Percentiles rank a stretch among this genome's conserved stretches.
phyloP scores from a whole-genome alignment of 2,797 vertebrate species.

The Emydoidea blandingii region DNA sequence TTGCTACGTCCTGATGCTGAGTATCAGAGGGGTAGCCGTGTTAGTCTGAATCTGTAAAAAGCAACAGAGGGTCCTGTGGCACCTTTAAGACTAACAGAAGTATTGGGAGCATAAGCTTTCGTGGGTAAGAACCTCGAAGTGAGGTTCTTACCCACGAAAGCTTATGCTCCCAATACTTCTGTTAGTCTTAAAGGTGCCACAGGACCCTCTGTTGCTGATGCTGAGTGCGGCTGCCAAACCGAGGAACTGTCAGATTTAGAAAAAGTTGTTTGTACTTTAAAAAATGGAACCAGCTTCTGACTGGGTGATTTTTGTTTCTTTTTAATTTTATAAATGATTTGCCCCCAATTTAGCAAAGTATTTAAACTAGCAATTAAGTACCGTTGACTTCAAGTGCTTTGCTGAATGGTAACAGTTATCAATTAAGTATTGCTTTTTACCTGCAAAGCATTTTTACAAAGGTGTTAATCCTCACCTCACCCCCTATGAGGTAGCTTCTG shows the following conservation, averaged over 20 bases:
- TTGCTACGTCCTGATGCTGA: rapidly evolving
- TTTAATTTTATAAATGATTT: not conserved
- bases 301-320: not conserved
- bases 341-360: not conserved
- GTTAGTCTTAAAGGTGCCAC: too few relatives aligned
- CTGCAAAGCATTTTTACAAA: not conserved
- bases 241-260: not conserved
- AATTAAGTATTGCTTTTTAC: not conserved
- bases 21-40: too few relatives aligned
- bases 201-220: too few relatives aligned
- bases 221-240: not conserved
- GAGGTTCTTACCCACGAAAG: too few relatives aligned
- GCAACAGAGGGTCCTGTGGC: too few relatives aligned
- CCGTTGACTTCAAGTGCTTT: not conserved
- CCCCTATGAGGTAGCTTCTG: not conserved
- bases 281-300: not conserved
- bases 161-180: too few relatives aligned
- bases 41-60: too few relatives aligned
- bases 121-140: too few relatives aligned
- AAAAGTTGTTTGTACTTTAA: not conserved
- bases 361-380: not conserved
- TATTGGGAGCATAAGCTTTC: too few relatives aligned
- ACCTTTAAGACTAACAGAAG: too few relatives aligned
- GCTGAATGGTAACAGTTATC: not conserved
- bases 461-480: not conserved